Evolutionary conservation across 2,888 invertebrate species (phyloP), one percentile per base, ranked within the genome.

Genomic region (Tryphoninae sp.): DNA sequence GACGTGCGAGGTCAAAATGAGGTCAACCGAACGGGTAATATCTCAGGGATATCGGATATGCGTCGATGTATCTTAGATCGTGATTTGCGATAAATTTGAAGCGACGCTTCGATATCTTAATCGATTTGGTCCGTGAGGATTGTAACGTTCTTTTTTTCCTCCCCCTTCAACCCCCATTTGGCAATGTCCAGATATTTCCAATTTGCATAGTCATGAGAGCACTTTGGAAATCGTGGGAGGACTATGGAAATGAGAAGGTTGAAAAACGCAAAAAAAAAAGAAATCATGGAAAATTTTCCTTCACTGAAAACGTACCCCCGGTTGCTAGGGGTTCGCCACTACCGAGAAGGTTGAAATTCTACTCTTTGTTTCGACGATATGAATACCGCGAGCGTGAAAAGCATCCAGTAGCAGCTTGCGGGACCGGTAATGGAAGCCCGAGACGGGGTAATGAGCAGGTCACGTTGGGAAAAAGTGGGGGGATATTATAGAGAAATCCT

Each of bases 351-450:
- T 71, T 65, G 78, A 71, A 71, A 75, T 72, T 78, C 67, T 72
- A 67, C 33, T 71, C 74, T 69, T 81, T 81, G 81, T 78, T 61
- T 40, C 40, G 16, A 78, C 67, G 23, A 72, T 75, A 75, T 65
- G 74, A 78, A 81, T 78, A 61, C 64, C 51, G 78, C 45, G 22
- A 67, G 45, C 53, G 59, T 55, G 61, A 59, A 67, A 78, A 67
- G 67, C 40, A 64, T 49, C 40, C 49, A 16, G 64, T 59, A 19
- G 73, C 53, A 73, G 55, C 65, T 76, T 49, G 45, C 71, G 71
- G 49, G 1, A 75, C 77, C 68, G 80, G 73, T 73, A 73, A 81
- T 81, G 77, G 73, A 77, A 69, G 11, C 65, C 16, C 59, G 19
- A 59, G 74, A 40, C 19, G 64, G 58, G 51, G 22, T 81, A 81